Evolutionary conservation across 2,797 vertebrate species (phyloP), one percentile per base, ranked within the genome.

Genomic region (Platalea minor): DNA sequence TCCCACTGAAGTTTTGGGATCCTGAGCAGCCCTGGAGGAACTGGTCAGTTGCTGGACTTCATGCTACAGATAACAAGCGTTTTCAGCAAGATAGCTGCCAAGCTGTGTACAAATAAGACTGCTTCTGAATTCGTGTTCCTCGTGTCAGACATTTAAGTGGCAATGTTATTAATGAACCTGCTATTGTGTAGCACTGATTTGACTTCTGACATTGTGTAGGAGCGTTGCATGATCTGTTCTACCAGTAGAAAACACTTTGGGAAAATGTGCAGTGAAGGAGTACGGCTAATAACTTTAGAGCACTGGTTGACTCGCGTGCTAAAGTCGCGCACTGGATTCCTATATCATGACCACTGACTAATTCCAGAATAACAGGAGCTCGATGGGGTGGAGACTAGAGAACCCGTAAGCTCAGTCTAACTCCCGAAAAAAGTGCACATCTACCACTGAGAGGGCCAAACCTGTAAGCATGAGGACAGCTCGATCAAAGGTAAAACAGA

Each of bases 31-130:
- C 54, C 56, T 59, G 39, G 33, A 81, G 53, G 39, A 7, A 61
- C 45, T 25, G 31, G 23, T 17, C 77, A 89, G 70, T 11, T 67
- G 31, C 28, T 59, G 39, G 75, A 29, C 31, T 83, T 65, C 53
- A 56, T 8, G 35, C 61, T 76, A 85, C 21, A 60, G 37, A 21
- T 37, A 85, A 28, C 9, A 56, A 85, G 31, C 3, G 0, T 50
- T 92, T 94, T 76, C 94, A 94, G 85, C 93, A 93, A 94, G 89
- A 93, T 39, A 91, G 76, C 94, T 96, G 91, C 91, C 54, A 85
- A 76, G 81, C 82, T 88, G 77, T 3, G 9, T 50, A 67, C 46
- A 48, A 35, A 14, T 48, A 80, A 85, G 75, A 70, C 59, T 26
- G 7, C 11, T 73, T 46, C 43, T 75, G 50, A 93, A 51, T 17